Base-by-base conservation (phyloP, 2,113 vertebrate species). In the Hippoglossus stenolepis region DNA sequence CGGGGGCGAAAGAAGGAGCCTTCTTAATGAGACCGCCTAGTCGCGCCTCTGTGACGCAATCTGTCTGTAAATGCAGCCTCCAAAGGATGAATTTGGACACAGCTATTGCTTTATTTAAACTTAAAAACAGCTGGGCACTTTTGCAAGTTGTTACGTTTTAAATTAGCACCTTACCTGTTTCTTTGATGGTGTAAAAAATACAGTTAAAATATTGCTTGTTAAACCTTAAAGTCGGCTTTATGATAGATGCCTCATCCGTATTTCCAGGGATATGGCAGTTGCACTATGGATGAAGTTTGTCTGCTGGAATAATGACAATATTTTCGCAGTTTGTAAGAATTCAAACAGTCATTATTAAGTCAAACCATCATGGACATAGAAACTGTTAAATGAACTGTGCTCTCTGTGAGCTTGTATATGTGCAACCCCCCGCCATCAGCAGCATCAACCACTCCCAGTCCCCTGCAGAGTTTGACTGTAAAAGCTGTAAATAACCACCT, bases 261-360 rank as follows among this genome's bases (percentile, higher is more conserved):
- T 43, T 2, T 43, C 11, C 13, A 65, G 40, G 57, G 61, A 65
- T 67, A 10, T 59, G 70, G 62, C 15, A 49, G 18, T 57, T 49
- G 54, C 61, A 65, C 47, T 15, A 62, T 63, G 62, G 45, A 61
- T 47, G 58, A 26, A 59, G 77, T 79, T 85, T 65, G 80, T 18
- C 65, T 71, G 43, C 65, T 71, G 20, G 66, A 71, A 83, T 82
- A 75, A 81, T 80, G 75, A 63, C 65, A 70, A 45, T 75, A 31
- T 82, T 83, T 31, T 79, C 59, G 53, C 53, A 24, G 57, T 65
- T 61, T 79, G 23, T 73, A 45, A 59, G 53, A 70, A 75, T 73
- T 87, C 74, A 79, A 79, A 82, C 60, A 28, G 79, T 84, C 77
- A 85, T 85, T 76, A 84, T 45, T 70, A 74, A 84, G 73, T 57